Base-by-base conservation (phyloP, 2,888 invertebrate species). In the Rhimphoctona megacephalus region DNA sequence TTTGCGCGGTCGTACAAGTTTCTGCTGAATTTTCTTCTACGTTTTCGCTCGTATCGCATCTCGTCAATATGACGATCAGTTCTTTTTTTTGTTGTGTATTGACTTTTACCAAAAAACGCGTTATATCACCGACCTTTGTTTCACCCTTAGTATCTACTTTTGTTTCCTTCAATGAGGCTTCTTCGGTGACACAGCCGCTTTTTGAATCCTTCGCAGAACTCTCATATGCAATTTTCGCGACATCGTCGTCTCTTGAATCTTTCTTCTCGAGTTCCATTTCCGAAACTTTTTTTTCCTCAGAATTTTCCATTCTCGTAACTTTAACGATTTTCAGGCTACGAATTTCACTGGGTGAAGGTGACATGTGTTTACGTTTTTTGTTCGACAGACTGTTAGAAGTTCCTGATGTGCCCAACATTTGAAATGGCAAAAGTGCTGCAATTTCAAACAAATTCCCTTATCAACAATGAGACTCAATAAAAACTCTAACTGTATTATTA, bases 281-380 rank as follows among this genome's bases (percentile, higher is more conserved):
- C 7, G 0, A 19, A 0, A 54, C 36, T 64, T 76, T 36, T 36
- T 74, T 64, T 19, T 80, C 46, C 52, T 81, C 36, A 0, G 85
- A 83, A 83, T 91, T 91, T 77, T 91, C 92, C 69, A 92, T 92
- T 4, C 85, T 88, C 19, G 88, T 88, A 33, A 92, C 88, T 86
- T 93, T 94, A 0, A 92, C 74, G 5, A 91, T 54, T 83, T 94
- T 94, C 0, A 91, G 85, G 84, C 73, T 91, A 46, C 91, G 92
- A 69, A 66, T 79, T 8, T 88, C 91, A 25, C 89, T 81, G 2
- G 91, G 89, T 9, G 89, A 88, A 7, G 93, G 91, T 0, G 92
- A 91, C 22, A 84, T 76, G 61, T 91, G 79, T 84, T 94, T 94
- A 33, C 94, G 90, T 74, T 94, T 94, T 74, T 93, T 94, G n/a